Percentiles rank a stretch among this genome's conserved stretches.
These are phyloP conservation scores for Hyles euphorbiae DNA, from an alignment of 1,140 invertebrate species.

Conservation along the genomic window DNA sequence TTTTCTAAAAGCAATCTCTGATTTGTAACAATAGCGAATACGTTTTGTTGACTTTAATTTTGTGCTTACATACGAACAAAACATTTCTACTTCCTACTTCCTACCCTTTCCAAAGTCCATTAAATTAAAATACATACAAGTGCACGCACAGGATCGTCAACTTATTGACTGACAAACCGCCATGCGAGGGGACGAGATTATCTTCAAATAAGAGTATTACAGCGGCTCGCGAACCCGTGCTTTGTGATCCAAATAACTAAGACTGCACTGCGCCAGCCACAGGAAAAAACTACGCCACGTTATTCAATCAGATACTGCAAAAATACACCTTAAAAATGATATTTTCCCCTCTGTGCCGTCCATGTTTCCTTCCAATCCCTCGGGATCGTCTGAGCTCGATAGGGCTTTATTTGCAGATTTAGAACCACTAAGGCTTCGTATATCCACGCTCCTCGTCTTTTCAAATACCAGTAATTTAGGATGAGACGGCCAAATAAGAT, in stretches of 20 bases:
- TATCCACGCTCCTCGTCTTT: conserved; percentile 1
- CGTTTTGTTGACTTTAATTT: no score
- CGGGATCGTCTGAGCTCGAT: conserved; percentile 27
- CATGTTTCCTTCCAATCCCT: conserved; percentile 23
- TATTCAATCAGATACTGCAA: conserved; percentile 1
- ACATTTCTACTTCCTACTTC: no score
- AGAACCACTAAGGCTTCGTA: conserved; percentile 34
- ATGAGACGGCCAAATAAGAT: conserved; percentile 10
- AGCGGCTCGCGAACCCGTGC: conserved; percentile 26
- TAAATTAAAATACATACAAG: no score
- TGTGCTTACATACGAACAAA: no score
- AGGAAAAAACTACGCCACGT: conserved; percentile 6
- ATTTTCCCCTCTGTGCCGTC: conserved; percentile 18
- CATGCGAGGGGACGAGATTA: conserved; percentile 34
- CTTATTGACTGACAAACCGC: conserved; percentile 21
- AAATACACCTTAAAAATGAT: not conserved
- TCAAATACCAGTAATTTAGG: conserved; percentile 2
- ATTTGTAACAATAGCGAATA: no score
- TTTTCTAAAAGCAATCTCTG: no score
- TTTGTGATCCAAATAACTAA: conserved; percentile 44
- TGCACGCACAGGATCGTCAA: no score
- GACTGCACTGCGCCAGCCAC: conserved; percentile 25
- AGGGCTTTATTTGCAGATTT: conserved; percentile 37
- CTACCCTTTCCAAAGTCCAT: no score
- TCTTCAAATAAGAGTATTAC: conserved; percentile 58